These are phyloP conservation scores for Gymnopithys bicolor DNA, from an alignment of 2,797 vertebrate species.

Conservation along the genomic window DNA sequence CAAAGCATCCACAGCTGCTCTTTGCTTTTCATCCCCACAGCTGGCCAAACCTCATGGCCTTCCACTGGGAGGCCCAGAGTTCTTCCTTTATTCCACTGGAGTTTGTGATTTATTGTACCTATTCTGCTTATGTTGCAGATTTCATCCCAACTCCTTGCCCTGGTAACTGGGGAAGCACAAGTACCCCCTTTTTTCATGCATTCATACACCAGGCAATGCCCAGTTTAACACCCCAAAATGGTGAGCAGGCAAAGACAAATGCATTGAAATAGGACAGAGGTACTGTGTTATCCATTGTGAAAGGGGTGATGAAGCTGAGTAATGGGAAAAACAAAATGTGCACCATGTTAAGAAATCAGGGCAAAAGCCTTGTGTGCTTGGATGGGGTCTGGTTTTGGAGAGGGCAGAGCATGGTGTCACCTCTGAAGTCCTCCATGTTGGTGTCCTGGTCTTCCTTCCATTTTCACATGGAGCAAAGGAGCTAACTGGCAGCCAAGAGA, in stretches of 20 bases:
- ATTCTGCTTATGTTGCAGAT: neutral
- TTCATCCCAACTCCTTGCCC: neutral
- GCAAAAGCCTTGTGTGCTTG: neutral
- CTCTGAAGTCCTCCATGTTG: neutral
- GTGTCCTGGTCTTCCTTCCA: neutral
- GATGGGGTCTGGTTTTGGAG: neutral
- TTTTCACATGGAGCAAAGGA: neutral
- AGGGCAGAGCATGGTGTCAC: neutral
- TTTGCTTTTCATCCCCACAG: neutral
- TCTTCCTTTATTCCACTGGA: neutral
- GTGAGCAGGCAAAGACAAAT: neutral
- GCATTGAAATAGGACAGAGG: neutral
- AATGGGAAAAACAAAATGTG: neutral
- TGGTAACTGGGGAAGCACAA: neutral
- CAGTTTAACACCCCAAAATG: neutral
- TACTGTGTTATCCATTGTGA: neutral
- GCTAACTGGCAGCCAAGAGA: neutral
- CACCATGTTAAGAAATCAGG: neutral
- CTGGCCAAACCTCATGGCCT: neutral
- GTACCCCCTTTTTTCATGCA: neutral
- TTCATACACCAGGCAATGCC: fast-evolving
- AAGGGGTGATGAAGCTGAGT: neutral
- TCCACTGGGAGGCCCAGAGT: neutral
- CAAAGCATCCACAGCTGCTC: neutral
- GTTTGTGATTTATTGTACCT: neutral